Evolutionary conservation across 2,797 vertebrate species (phyloP).

Genomic region (Tokudaia tokunoshimensis): DNA sequence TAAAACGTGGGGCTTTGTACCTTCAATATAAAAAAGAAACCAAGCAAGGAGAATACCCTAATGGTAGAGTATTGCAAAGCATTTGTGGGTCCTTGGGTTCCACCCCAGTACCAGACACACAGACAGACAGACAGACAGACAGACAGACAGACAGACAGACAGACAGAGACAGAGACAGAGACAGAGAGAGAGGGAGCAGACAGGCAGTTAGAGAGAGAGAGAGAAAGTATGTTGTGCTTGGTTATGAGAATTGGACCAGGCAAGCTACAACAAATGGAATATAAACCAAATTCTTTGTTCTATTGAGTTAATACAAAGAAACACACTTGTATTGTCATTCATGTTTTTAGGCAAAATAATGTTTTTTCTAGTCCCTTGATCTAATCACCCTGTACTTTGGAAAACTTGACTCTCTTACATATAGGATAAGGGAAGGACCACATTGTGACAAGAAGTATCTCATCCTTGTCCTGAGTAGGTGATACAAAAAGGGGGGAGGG

Average conservation of each 20-base stretch:
- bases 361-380: constrained; percentile 80
- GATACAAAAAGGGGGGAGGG: constrained; percentile 38
- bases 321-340: constrained; percentile 88
- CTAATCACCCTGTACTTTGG: background rate
- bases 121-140: background rate
- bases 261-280: constrained; percentile 58
- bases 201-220: constrained; percentile 54
- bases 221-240: constrained; percentile 85
- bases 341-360: constrained; percentile 81
- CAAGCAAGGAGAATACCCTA: background rate
- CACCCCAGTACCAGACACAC: background rate
- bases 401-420: background rate
- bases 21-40: constrained; percentile 78
- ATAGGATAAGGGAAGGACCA: constrained; percentile 33
- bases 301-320: constrained; percentile 74
- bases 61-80: background rate
- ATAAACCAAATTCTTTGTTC: constrained; percentile 72
- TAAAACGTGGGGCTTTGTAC: constrained; percentile 86
- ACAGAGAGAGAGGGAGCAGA: constrained; percentile 49
- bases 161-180: fast-evolving
- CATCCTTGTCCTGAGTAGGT: constrained; percentile 63
- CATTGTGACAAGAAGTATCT: constrained; percentile 36
- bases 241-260: constrained; percentile 66
- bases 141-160: background rate
- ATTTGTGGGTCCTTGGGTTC: background rate